A percentile compares a stretch with the other conserved stretches of the same genome.
Conservation (phyloP, 2,797 vertebrate genomes). For the Clarias platycephalus region DNA sequence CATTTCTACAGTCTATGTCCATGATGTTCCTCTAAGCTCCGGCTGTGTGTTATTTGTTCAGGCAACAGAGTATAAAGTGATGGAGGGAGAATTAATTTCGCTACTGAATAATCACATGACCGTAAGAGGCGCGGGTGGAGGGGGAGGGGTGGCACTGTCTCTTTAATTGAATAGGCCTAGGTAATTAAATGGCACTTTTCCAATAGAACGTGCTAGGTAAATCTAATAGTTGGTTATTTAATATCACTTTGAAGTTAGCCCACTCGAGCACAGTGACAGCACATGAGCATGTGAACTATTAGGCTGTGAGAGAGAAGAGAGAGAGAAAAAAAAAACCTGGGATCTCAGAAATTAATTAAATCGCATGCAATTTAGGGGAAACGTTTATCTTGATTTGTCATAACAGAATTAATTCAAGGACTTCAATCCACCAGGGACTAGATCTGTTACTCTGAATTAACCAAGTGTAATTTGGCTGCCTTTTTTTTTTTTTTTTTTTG, state of each 20-base stretch:
- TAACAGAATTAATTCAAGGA: conserved; percentile 99
- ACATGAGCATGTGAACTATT: conserved; percentile 97
- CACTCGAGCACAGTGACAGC: conserved; percentile 97
- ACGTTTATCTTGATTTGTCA: conserved; percentile 99
- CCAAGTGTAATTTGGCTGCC: conserved; percentile 97
- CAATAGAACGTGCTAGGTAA: conserved; percentile 99
- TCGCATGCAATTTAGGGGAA: conserved; percentile 99
- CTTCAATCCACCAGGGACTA: conserved; percentile 99
- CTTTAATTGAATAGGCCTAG: conserved; percentile 99
- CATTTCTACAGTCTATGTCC: background rate
- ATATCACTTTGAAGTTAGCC: conserved; percentile 99
- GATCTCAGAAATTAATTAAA: conserved; percentile 99
- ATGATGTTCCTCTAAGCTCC: background rate
- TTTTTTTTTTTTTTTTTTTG: conserved; percentile 51
- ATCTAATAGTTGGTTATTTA: conserved; percentile 99
- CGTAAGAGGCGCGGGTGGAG: conserved; percentile 73
- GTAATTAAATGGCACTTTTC: conserved; percentile 99
- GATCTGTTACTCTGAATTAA: conserved; percentile 99
- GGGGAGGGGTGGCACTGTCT: conserved; percentile 80
- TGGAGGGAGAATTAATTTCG: conserved; percentile 82
- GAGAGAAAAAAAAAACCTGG: conserved; percentile 70
- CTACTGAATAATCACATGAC: conserved; percentile 88
- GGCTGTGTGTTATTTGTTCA: conserved; percentile 66
- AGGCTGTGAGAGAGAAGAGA: conserved; percentile 74
- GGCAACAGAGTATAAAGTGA: conserved; percentile 62